These are phyloP conservation scores for Cnemophilus loriae DNA, from an alignment of 2,113 vertebrate genomes.

Conservation along the genomic window DNA sequence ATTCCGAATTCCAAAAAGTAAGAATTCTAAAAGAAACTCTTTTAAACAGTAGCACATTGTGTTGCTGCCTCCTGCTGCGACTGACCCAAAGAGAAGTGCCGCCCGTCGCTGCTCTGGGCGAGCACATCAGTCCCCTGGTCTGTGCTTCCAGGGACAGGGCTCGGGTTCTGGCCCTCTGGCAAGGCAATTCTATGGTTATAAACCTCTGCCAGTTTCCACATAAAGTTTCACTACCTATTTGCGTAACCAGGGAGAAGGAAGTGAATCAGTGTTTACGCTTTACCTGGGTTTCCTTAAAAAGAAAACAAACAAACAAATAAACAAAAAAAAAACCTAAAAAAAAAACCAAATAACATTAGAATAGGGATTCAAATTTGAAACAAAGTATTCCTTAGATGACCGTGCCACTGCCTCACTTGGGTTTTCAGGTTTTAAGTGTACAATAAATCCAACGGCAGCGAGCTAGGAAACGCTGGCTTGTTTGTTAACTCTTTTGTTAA, in stretches of 20 bases:
- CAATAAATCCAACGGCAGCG: background rate
- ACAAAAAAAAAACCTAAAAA: no score
- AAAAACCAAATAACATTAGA: background rate
- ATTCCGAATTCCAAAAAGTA: background rate
- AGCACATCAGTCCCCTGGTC: background rate
- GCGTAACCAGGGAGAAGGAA: background rate
- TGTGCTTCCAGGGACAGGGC: background rate
- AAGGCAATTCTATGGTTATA: background rate
- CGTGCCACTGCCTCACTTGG: accelerated
- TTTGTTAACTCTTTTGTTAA: background rate
- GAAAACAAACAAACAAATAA: no score
- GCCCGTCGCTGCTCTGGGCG: accelerated
- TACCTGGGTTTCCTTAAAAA: background rate
- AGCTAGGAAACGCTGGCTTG: background rate
- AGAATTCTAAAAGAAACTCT: background rate
- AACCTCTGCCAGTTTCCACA: background rate
- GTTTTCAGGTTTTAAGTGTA: background rate
- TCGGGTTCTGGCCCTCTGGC: background rate
- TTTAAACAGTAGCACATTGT: background rate
- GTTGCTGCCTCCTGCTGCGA: background rate
- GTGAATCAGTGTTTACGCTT: background rate
- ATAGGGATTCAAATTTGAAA: background rate
- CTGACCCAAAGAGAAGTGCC: background rate
- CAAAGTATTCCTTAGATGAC: background rate
- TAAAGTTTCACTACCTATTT: background rate